Evolutionary conservation across 2,797 vertebrate species (phyloP), one percentile per base, ranked within the genome.

Genomic region (Phoeniculus purpureus): DNA sequence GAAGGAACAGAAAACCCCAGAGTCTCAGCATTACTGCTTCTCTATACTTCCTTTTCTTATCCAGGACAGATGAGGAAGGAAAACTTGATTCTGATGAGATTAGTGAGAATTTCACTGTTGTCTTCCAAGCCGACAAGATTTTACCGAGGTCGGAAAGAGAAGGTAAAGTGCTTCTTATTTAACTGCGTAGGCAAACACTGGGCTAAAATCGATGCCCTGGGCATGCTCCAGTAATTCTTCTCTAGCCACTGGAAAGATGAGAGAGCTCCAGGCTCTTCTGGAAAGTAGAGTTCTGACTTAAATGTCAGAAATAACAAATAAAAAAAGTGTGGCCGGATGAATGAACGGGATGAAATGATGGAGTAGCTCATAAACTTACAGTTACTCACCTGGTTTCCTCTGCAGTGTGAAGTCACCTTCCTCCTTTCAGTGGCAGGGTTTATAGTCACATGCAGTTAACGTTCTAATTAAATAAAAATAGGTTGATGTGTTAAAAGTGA

Each of bases 381-480:
- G 48, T 89, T 92, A 91, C 55, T 90, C 58, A 79, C 61, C 61
- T 87, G 75, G n/a, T 85, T 68, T 81, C 32, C 62, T 90, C 61
- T 45, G 52, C 52, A 55, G 47, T 60, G 67, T 88, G 77, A 94
- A 84, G 54, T 78, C 86, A 72, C 45, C 40, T 87, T 81, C 82
- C 51, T 90, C 58, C 75, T 80, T 86, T 90, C 60, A 73, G 74
- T 79, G 90, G 31, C 87, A 95, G 74, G 56, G 90, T 94, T 94
- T 87, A 43, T 91, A 90, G 78, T 87, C 65, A 61, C 22, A 32
- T 74, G 12, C 81, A 80, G 81, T 92, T 92, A 89, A 72, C 72
- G 85, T 19, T 73, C 54, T 90, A 90, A 94, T 92, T 91, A 93
- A 89, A 87, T 85, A 94, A 94, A 90, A 68, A 80, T 20, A 72